These are phyloP conservation scores for Hydrolagus colliei DNA, from an alignment of 2,797 vertebrate genomes.

Conservation along the genomic window DNA sequence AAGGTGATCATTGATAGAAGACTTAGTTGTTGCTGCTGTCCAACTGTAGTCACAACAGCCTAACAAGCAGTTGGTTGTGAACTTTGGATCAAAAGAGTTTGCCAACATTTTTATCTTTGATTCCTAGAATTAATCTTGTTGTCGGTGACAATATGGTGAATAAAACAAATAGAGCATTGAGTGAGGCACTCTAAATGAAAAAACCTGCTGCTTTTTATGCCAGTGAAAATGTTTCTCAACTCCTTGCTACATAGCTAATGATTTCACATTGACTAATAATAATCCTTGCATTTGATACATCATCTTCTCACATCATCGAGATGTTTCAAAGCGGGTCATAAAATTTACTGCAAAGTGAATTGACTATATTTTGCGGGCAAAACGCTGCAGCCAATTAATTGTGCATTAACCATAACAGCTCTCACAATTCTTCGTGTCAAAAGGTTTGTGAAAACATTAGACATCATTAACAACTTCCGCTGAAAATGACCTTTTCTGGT, in stretches of 20 bases:
- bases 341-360: too few species aligned
- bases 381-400: too few species aligned
- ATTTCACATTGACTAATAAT: not conserved
- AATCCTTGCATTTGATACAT: not conserved
- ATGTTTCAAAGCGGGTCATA: too few species aligned
- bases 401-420: too few species aligned
- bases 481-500: too few species aligned
- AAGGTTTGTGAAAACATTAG: too few species aligned
- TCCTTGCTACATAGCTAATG: not conserved
- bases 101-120: not conserved
- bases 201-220: not conserved
- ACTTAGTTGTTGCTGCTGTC: not conserved
- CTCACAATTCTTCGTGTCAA: too few species aligned
- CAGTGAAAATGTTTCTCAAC: not conserved
- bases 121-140: not conserved
- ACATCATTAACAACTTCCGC: too few species aligned
- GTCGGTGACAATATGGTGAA: not conserved
- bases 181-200: not conserved
- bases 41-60: not conserved
- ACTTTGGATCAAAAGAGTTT: not conserved
- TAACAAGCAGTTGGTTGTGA: not conserved
- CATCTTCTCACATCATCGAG: too few species aligned
- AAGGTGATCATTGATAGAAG: not conserved
- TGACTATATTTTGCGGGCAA: too few species aligned
- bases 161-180: not conserved